Base-by-base conservation (phyloP, 2,797 vertebrate species). In the Urophycis tenuis region DNA sequence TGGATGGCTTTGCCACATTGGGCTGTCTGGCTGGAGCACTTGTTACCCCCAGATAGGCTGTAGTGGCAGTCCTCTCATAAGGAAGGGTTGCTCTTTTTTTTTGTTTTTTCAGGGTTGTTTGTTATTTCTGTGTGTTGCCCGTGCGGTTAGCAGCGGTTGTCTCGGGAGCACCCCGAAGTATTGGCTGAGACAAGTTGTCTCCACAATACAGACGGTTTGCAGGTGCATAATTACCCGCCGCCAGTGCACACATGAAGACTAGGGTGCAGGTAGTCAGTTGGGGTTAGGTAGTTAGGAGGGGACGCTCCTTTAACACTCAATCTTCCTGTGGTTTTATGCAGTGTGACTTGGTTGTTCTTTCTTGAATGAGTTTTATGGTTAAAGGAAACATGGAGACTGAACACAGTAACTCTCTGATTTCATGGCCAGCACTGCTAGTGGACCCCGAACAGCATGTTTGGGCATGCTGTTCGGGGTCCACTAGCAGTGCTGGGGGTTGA, bases 41-140 rank as follows among this genome's bases (percentile, higher is more conserved):
- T 22, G 19, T 53, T 53, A 22, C 19, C 45, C 45, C 45, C 45
- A 53, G 45, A 53, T 53, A 53, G 45, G 45, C 45, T 67, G 64
- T 67, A 25, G 64, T n/a, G n/a, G 64, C 64, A 6, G 3, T 9
- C 64, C 19, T n/a, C n/a, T n/a, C n/a, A n/a, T n/a, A n/a, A n/a
- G n/a, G n/a, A n/a, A n/a, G n/a, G n/a, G n/a, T n/a, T n/a, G n/a
- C 19, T 67, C 17, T n/a, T 22, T n/a, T 67, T 67, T 9, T 67
- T 35, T 35, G 34, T 67, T 17, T 67, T 67, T 67, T 67, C 19
- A 67, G 64, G 64, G 70, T 31, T 29, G 4, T 71, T 41, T 72
- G 31, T 77, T 77, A 11, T 77, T 53, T 77, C 72, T 77, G 41
- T 72, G 30, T 72, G 75, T 72, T 72, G 75, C 53, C 70, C 22